These are phyloP conservation scores for Mnemiopsis leidyi DNA, from an alignment of 37 sponge, comb jelly and placozoan species.

Conservation along the genomic window DNA sequence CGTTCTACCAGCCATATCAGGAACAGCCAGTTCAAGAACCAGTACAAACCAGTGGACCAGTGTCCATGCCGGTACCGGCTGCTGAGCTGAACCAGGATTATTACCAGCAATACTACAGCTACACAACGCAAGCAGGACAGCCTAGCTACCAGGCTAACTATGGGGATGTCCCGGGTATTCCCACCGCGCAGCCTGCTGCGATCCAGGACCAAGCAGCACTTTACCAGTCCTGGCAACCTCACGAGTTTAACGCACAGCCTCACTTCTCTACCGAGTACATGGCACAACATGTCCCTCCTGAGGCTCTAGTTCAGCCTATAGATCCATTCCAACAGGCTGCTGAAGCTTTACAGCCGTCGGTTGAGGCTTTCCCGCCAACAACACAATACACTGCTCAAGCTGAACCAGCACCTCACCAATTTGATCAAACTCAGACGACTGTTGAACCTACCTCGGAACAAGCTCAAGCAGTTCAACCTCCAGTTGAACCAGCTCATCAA, in stretches of 20 bases:
- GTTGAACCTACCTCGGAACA: background rate
- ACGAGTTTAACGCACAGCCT: background rate
- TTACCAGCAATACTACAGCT: background rate
- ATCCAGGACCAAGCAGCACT: background rate
- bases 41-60: background rate
- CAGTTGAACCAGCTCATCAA: too few relatives aligned
- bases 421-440: background rate
- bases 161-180: constrained; percentile 14
- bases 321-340: background rate
- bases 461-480: background rate
- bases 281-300: background rate
- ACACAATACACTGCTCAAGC: background rate
- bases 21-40: background rate
- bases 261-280: background rate
- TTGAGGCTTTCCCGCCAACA: background rate
- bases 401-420: background rate
- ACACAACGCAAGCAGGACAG: background rate
- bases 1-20: background rate
- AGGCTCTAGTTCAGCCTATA: background rate
- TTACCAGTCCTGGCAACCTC: constrained; percentile 45
- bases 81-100: background rate
- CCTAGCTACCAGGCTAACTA: background rate
- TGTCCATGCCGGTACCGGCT: background rate
- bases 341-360: background rate
- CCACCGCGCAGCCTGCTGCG: background rate